Evolutionary conservation across 1,140 invertebrate genomes (phyloP).

Genomic region (Zaprionus ghesquierei): DNA sequence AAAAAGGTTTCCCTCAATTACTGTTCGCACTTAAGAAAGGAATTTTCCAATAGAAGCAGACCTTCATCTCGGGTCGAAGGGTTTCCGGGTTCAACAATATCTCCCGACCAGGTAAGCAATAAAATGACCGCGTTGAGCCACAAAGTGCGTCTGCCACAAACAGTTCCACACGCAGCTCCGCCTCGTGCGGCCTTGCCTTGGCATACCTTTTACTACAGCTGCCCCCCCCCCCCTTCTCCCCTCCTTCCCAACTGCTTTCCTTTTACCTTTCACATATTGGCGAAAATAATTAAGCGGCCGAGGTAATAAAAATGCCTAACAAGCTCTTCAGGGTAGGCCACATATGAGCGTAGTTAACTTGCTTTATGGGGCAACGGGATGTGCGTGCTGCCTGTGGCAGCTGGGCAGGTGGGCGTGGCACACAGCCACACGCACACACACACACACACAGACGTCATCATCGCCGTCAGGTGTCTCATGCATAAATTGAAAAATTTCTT

Average conservation of each 20-base stretch:
- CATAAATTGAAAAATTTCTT: constrained; percentile 78
- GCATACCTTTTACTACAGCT: background rate
- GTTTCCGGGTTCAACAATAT: background rate
- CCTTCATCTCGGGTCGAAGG: background rate
- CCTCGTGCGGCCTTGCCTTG: background rate
- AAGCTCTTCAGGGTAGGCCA: constrained; percentile 44
- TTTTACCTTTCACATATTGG: background rate
- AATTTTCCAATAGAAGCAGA: too few species aligned
- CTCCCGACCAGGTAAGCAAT: background rate
- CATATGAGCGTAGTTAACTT: constrained; percentile 14
- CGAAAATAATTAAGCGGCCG: constrained; percentile 65
- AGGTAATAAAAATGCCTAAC: constrained; percentile 73
- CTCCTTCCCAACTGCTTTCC: background rate
- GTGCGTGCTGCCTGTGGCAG: background rate
- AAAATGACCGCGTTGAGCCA: background rate
- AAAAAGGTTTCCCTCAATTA: too few species aligned
- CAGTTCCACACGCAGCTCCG: background rate
- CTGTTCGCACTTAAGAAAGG: too few species aligned
- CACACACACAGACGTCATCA: constrained; percentile 7
- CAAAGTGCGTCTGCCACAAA: background rate
- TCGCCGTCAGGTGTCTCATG: constrained; percentile 67
- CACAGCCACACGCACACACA: constrained; percentile 12
- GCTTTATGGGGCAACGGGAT: background rate
- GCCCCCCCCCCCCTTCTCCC: background rate
- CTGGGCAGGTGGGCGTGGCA: constrained; percentile 35